Base-by-base conservation (phyloP, 64 coral and sea anemone genomes). In the Orbicella faveolata region DNA sequence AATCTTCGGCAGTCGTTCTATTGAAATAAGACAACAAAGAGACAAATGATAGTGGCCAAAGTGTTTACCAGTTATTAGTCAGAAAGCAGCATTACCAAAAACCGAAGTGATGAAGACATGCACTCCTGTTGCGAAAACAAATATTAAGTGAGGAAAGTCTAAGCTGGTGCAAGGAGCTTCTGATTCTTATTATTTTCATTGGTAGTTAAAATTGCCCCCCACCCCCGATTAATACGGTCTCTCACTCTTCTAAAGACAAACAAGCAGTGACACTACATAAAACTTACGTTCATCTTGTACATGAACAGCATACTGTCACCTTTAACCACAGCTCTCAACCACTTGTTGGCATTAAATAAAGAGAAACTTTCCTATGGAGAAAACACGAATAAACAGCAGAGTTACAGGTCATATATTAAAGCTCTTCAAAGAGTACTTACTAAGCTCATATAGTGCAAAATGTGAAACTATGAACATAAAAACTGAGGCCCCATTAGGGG, bases 241-340 rank as follows among this genome's bases (percentile, higher is more conserved):
- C 5, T 7, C 14, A 19, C 18, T 7, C 18, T 21, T 19, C 14
- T 33, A 2, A 53, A 78, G 21, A 33, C 3, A 6, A 62, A 62
- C 1, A 83, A 2, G 3, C 2, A 15, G 55, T 34, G 19, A 18
- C 80, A 83, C 4, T 66, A 0, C 36, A 83, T 1, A 25, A 16
- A 41, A 91, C 96, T 83, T 93, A 98, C 96, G n/a, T 90, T 95
- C 11, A 89, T 74, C 76, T 88, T 94, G 59, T 86, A 92, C 61
- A 98, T 54, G 61, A 98, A 94, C 4, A 98, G 68, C 79, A 98
- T 88, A 65, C 96, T 98, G 72, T 98, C 96, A 73, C 96, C 96
- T 93, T 98, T 98, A 51, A 88, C 90, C 33, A 92, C 76, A 51
- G 76, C 90, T 88, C 89, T 88, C 89, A 98, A 78, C 93, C 96